A percentile compares a stretch with the other conserved stretches of the same genome.
phyloP scores from a whole-genome alignment of 2,113 vertebrate species.

The Vidua macroura region DNA sequence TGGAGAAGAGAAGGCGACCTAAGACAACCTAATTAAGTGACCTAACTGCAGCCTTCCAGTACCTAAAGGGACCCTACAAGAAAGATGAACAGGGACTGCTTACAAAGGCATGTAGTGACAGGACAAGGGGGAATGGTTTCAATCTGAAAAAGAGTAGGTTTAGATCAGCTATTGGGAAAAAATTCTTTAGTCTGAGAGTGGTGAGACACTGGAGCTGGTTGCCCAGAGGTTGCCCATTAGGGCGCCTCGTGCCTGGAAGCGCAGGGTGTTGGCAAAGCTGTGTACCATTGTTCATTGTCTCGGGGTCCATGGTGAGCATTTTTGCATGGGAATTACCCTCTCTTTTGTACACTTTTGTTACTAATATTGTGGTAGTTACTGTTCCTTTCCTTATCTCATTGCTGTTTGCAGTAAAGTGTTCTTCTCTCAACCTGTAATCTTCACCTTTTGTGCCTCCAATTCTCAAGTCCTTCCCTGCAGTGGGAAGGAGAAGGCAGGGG shows the following conservation, averaged over 20 bases:
- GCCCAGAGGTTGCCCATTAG: neutral
- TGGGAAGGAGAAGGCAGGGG: no score
- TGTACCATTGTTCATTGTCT: neutral
- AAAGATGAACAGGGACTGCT: neutral
- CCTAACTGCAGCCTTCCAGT: neutral
- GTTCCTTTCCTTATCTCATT: neutral
- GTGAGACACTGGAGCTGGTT: neutral
- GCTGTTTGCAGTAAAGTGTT: neutral
- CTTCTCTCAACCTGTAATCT: neutral
- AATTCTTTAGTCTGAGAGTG: neutral
- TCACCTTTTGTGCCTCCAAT: neutral
- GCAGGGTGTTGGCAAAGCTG: accelerated
- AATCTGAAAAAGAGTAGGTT: neutral
- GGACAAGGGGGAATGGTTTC: neutral
- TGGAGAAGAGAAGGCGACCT: neutral
- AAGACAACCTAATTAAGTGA: neutral
- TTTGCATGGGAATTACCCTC: neutral
- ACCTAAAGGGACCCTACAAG: neutral
- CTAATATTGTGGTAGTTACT: neutral
- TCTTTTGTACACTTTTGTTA: neutral
- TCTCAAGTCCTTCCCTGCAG: accelerated
- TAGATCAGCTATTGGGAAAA: neutral
- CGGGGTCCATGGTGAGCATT: accelerated
- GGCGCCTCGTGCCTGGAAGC: accelerated
- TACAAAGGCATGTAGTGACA: neutral